Evolutionary conservation across 1,140 invertebrate species (phyloP), one percentile per base, ranked within the genome.

Genomic region (Polypedilum pembai): DNA sequence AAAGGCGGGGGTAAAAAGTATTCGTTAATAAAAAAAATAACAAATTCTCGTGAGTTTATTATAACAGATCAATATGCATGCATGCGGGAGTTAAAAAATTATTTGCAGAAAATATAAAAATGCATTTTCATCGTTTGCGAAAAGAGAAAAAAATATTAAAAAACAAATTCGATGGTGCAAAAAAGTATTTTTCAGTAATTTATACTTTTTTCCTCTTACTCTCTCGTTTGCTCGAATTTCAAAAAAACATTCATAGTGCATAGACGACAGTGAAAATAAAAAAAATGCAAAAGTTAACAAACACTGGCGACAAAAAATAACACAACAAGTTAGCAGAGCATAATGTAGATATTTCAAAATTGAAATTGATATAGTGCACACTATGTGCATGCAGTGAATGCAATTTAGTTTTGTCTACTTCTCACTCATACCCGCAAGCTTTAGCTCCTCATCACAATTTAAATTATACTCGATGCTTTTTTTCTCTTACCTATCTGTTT

Each of bases 281-380:
- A 56, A 56, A 12, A n/a, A 12, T 56, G 45, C n/a, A 33, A 33
- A 5, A 33, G 24, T 33, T 33, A 33, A 33, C 45, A 56, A n/a
- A 15, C 12, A 56, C n/a, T 56, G 45, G 45, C 45, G 45, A 56
- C 45, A 56, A 56, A 56, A 56, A 56, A 56, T 56, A 56, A 56
- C 15, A 69, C 65, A 69, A 69, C 65, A 69, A 69, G 65, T 69
- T 69, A 69, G 65, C 45, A n/a, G 12, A 56, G 45, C 45, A 56
- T 56, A 56, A 56, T 56, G 45, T 56, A 56, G 45, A 56, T 56
- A 56, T 56, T 69, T 69, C 20, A n/a, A 69, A 69, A 69, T 20
- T 69, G 65, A 69, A 69, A 69, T 69, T 69, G 65, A 69, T 69
- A 69, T 18, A 18, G 65, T 56, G 45, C n/a, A 56, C 12, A 12